Conservation (phyloP, 2,797 vertebrate species). For the Hipposideros larvatus region DNA sequence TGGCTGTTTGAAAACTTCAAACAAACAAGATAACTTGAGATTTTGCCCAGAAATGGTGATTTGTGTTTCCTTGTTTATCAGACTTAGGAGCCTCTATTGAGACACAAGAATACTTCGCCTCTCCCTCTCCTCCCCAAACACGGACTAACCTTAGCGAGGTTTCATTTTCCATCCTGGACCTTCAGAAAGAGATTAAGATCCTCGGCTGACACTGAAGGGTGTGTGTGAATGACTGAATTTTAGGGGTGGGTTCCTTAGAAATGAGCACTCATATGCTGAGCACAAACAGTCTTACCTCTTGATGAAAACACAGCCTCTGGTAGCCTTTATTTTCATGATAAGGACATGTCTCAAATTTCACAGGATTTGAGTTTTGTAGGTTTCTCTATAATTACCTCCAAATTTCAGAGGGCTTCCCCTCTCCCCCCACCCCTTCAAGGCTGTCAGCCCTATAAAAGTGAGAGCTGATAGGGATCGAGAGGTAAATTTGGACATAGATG, state of each 20-base stretch:
- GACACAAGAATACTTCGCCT: not conserved
- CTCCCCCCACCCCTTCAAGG: not conserved
- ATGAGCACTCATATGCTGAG: not conserved
- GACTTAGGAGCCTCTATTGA: not conserved
- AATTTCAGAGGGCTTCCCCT: not conserved
- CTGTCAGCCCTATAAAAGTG: not conserved
- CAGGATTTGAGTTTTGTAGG: not conserved
- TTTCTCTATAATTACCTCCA: not conserved
- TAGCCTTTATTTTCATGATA: not conserved
- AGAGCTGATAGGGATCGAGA: not conserved
- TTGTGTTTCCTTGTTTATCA: not conserved
- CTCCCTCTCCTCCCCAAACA: not conserved
- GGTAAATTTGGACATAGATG: not conserved
- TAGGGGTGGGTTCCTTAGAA: not conserved
- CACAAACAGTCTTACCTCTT: not conserved
- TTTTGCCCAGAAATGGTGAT: not conserved
- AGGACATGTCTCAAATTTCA: not conserved
- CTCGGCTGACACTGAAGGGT: not conserved
- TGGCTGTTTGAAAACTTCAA: not conserved
- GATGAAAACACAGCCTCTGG: not conserved
- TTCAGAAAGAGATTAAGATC: not conserved
- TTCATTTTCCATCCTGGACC: not conserved
- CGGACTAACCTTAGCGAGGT: not conserved
- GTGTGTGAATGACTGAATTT: not conserved
- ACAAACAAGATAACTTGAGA: not conserved